Base-by-base conservation (phyloP, 2,888 invertebrate species). In the Pseudoips prasinana region DNA sequence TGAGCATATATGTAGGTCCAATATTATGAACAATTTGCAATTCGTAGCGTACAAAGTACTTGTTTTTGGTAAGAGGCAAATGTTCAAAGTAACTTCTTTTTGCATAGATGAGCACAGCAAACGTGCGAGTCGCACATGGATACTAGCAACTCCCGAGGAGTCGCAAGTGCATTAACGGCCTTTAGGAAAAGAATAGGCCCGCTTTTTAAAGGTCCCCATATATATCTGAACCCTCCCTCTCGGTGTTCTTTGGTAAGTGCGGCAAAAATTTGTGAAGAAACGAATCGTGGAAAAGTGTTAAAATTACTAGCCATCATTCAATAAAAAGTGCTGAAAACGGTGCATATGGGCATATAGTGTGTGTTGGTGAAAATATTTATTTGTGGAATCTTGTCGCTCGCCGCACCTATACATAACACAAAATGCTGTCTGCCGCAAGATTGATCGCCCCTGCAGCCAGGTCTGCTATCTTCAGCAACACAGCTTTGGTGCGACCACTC, bases 401-500 rank as follows among this genome's bases (percentile, higher is more conserved):
- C 84, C 83, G 80, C 75, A 82, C 77, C 78, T 55, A 67, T 71
- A 73, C 67, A 64, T 73, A 72, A 62, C 73, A 73, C 89, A 93
- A 91, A 90, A 94, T 94, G 94, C 93, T 93, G 90, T 93, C 92
- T 87, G 94, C 94, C 90, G 94, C 94, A 80, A 93, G 94, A 93
- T 92, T 95, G 91, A 93, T 95, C 87, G 94, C 94, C 90, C 95
- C 96, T 85, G 92, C 92, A 88, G 94, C 94, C 90, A 94, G 95
- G 91, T 93, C 92, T 89, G 94, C 94, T 74, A 90, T 96, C 90
- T 92, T 95, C 80, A 90, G 91, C 84, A 92, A 90, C 82, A 89
- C 92, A 74, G 92, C 92, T 61, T 92, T 94, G 81, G 82, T 95
- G 73, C 92, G 96, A 90, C 95, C 96, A 76, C 85, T 96, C 67